These are phyloP conservation scores for Gisinianus flammeolus DNA, from an alignment of 2,888 invertebrate species.

Conservation along the genomic window DNA sequence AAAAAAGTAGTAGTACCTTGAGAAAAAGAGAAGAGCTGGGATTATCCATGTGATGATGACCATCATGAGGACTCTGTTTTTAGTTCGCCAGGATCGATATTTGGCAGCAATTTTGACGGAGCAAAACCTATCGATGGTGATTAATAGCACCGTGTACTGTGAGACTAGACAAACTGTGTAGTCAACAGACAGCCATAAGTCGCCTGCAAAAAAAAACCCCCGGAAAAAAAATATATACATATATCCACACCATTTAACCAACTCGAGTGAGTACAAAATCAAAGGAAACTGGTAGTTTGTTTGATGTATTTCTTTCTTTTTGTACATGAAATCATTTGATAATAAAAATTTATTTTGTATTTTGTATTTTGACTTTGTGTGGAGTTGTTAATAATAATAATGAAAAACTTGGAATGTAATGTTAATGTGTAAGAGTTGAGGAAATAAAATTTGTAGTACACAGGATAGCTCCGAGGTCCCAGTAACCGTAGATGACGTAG, in stretches of 20 bases:
- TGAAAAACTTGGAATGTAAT: no score
- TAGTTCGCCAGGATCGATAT: conserved; percentile 96
- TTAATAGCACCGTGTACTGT: conserved; percentile 97
- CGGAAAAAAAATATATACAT: background rate
- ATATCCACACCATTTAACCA: background rate
- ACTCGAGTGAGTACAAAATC: background rate
- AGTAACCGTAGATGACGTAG: conserved; percentile 93
- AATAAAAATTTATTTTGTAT: background rate
- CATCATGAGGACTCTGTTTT: conserved; percentile 67
- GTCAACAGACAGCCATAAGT: conserved; percentile 65
- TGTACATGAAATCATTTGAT: background rate
- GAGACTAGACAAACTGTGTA: conserved; percentile 99
- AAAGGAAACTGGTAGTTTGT: background rate
- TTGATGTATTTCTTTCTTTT: background rate
- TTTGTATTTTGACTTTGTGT: no score
- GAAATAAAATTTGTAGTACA: conserved; percentile 71
- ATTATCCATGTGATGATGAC: conserved; percentile 91
- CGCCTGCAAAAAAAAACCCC: background rate
- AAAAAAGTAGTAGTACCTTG: no score
- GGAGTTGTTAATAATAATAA: no score
- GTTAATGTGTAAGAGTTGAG: no score
- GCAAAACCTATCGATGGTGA: conserved; percentile 98
- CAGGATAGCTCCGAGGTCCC: conserved; percentile 93
- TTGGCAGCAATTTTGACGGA: conserved; percentile 98
- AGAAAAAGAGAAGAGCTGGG: conserved; percentile 94